Conservation (phyloP, 2,888 invertebrate species). For the Palloptera scutellata region DNA sequence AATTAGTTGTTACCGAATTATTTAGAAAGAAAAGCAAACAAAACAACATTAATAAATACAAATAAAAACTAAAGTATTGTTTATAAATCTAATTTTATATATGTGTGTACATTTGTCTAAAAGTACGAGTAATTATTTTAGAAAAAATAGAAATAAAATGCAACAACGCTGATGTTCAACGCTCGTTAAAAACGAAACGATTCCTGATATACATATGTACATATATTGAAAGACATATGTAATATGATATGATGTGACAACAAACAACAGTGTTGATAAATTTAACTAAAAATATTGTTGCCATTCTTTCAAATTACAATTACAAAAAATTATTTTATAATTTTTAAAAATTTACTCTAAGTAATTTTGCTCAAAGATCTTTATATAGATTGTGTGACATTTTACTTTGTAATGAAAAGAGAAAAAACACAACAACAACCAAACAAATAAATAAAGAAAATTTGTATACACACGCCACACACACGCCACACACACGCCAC, state of each 20-base stretch:
- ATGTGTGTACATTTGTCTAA: neutral
- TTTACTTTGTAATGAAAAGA: neutral
- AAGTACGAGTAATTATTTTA: neutral
- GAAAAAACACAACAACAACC: too few species aligned
- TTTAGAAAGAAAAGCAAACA: too few species aligned
- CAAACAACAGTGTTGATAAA: too few species aligned
- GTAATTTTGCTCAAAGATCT: conserved; percentile 7
- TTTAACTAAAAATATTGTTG: too few species aligned
- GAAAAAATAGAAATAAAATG: neutral
- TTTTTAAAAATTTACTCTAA: neutral
- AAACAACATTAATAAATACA: neutral
- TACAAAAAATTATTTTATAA: neutral
- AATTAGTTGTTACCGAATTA: too few species aligned
- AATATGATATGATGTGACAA: too few species aligned
- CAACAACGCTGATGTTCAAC: neutral
- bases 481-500: too few species aligned
- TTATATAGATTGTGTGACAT: conserved; percentile 1
- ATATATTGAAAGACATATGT: too few species aligned
- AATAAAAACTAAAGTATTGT: conserved; percentile 13
- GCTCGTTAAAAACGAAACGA: conserved; percentile 1
- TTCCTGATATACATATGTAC: too few species aligned
- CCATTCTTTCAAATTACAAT: neutral
- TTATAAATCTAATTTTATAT: conserved; percentile 15
- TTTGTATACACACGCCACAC: too few species aligned
- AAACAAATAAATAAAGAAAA: too few species aligned